Base-by-base conservation (phyloP, 2,888 invertebrate genomes). In the Imbricaverruca yamaguchii region DNA sequence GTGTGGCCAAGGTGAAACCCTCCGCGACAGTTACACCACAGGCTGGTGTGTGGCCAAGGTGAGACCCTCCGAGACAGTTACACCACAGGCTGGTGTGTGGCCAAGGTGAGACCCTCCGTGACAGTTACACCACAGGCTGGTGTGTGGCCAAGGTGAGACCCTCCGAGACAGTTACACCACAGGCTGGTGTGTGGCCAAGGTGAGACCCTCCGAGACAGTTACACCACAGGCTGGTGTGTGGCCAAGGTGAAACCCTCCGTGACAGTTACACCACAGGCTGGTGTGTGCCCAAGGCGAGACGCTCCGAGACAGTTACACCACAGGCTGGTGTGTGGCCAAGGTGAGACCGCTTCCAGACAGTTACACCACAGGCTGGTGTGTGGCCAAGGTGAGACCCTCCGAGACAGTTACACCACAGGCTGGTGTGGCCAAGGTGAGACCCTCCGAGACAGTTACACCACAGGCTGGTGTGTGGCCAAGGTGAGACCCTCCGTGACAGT, bases 41-140 rank as follows among this genome's bases (percentile, higher is more conserved):
- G 39, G 39, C 39, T 39, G 39, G n/a, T 97, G 97, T 87, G 88
- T 97, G 85, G 94, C 96, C 0, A 97, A 97, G 89, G 92, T 91
- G 83, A 83, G 23, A 77, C 83, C 4, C 12, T 8, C 39, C 23
- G 69, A 25, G 69, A 13, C 12, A 10, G n/a, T n/a, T n/a, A n/a
- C n/a, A n/a, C n/a, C n/a, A n/a, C n/a, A n/a, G n/a, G n/a, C n/a
- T n/a, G n/a, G n/a, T n/a, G n/a, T n/a, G n/a, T n/a, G n/a, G n/a
- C n/a, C 11, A 25, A 39, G 8, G 39, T 39, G 39, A 39, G 39
- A 39, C 39, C 39, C 39, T 39, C 39, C 39, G 4, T 4, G 4
- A 39, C 39, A 39, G 39, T 39, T 39, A 39, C 39, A 39, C 39
- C 39, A 39, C 39, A 39, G 39, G 39, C 39, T 39, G 39, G n/a